These are phyloP conservation scores for Xestia ashworthii DNA, from an alignment of 2,888 invertebrate genomes.

Conservation along the genomic window DNA sequence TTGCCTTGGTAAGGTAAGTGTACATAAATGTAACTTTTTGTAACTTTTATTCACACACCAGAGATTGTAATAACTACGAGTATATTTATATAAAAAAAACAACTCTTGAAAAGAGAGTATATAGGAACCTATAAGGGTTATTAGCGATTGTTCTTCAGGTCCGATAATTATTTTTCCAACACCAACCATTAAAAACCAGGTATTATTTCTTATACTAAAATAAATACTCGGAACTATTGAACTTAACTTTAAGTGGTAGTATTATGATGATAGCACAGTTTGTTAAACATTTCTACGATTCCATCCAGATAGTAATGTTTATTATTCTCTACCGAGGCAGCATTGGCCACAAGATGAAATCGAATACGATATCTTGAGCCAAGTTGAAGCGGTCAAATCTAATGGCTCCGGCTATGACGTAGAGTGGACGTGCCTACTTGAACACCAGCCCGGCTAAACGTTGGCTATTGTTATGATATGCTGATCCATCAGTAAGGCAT, in stretches of 20 bases:
- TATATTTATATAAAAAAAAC: background rate
- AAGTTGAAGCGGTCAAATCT: slow-evolving; percentile 15
- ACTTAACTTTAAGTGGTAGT: background rate
- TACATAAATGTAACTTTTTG: background rate
- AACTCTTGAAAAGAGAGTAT: background rate
- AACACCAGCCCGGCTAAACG: background rate
- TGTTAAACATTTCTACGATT: background rate
- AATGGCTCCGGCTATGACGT: background rate
- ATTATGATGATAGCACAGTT: background rate
- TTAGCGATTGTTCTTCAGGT: background rate
- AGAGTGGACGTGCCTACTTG: slow-evolving; percentile 18
- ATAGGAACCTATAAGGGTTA: background rate
- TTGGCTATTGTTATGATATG: background rate
- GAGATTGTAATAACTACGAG: background rate
- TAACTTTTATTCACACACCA: background rate
- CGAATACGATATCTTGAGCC: slow-evolving; percentile 11
- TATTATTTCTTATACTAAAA: background rate
- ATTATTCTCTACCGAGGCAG: background rate
- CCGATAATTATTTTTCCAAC: background rate
- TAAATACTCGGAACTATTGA: background rate
- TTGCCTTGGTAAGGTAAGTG: background rate
- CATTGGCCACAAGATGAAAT: background rate
- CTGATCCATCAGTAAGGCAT: background rate
- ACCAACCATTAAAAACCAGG: background rate
- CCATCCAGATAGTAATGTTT: background rate